Evolutionary conservation across 2,113 vertebrate genomes (phyloP), one percentile per base, ranked within the genome.

Genomic region (Brachionichthys hirsutus): DNA sequence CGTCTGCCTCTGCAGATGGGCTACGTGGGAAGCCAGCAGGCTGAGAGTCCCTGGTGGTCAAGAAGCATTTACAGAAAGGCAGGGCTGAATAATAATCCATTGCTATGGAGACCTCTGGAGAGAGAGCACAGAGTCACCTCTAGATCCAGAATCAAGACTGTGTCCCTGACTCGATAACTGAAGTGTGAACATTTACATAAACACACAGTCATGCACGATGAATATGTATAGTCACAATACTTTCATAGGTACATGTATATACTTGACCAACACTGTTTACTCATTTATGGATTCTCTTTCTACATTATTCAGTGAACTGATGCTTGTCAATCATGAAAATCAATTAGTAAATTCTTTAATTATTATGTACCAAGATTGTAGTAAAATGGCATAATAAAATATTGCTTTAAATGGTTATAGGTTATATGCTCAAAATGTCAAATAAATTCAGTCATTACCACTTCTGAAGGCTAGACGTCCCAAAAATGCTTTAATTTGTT

Each of bases 41-140:
- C 70, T 22, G 67, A 63, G 56, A 72, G 67, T 90, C 89, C 81
- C 89, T 62, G 60, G 84, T 81, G 89, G 73, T 80, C 78, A 56
- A 48, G 73, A 80, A 88, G 81, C 85, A 88, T 89, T 91, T 90
- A 64, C 76, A 78, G 67, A 74, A 51, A 55, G 59, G 20, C 81
- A 72, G 71, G 70, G 71, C 77, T 75, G 85, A 89, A 89, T 91
- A 84, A 80, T 86, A 87, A 89, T 90, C 72, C 77, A 77, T 87
- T 88, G 62, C 87, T 86, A 89, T 88, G 64, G 54, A 43, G 69
- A 54, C 48, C 73, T 20, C 62, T 11, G 1, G 70, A 67, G 75
- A 66, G 45, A 56, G 36, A 9, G 54, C 64, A n/a, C n/a, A 47
- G 64, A 78, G 75, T 77, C 88, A 86, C 70, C 75, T 80, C 67